These are phyloP conservation scores for Coryphaenoides rupestris DNA, from an alignment of 2,113 vertebrate genomes.

Conservation along the genomic window DNA sequence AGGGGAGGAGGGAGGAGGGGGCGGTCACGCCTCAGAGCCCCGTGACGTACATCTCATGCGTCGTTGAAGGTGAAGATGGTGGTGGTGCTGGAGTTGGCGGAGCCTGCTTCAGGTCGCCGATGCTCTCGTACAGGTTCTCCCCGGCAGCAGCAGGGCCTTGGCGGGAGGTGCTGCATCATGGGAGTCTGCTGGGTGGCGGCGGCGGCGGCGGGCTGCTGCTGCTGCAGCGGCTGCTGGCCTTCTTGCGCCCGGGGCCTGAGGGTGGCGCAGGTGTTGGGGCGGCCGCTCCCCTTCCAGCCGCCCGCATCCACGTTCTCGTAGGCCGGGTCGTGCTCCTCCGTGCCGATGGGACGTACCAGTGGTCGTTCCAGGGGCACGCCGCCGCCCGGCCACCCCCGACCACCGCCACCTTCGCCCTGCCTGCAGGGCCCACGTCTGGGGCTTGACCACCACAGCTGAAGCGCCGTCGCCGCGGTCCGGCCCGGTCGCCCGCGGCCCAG, in stretches of 20 bases:
- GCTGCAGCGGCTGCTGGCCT: conserved; percentile 76
- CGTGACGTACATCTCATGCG: conserved; percentile 82
- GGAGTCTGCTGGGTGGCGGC: conserved; percentile 71
- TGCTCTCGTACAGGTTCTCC: conserved; percentile 79
- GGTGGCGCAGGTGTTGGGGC: conserved; percentile 75
- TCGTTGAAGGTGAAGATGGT: conserved; percentile 83
- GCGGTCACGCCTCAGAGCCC: conserved; percentile 69
- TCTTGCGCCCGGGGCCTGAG: conserved; percentile 74
- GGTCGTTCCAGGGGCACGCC: conserved; percentile 72
- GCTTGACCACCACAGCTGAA: conserved; percentile 76
- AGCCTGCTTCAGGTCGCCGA: conserved; percentile 76
- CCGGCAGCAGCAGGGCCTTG: conserved; percentile 70
- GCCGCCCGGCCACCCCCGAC: conserved; percentile 3
- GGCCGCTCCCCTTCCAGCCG: conserved; percentile 73
- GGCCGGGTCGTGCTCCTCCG: conserved; percentile 68
- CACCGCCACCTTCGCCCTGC: conserved; percentile 64
- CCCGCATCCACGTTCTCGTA: conserved; percentile 70
- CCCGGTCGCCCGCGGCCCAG: conserved; percentile 72
- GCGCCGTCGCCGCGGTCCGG: conserved; percentile 69
- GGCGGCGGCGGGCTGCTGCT: conserved; percentile 73
- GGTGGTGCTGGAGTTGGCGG: conserved; percentile 76
- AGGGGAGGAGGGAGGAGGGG: not conserved
- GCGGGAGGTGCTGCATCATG: conserved; percentile 73
- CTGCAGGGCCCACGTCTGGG: conserved; percentile 76
- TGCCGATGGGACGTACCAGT: conserved; percentile 79